phyloP scores from a whole-genome alignment of 2,113 vertebrate genomes.

The Boulengeromyrus knoepffleri region DNA sequence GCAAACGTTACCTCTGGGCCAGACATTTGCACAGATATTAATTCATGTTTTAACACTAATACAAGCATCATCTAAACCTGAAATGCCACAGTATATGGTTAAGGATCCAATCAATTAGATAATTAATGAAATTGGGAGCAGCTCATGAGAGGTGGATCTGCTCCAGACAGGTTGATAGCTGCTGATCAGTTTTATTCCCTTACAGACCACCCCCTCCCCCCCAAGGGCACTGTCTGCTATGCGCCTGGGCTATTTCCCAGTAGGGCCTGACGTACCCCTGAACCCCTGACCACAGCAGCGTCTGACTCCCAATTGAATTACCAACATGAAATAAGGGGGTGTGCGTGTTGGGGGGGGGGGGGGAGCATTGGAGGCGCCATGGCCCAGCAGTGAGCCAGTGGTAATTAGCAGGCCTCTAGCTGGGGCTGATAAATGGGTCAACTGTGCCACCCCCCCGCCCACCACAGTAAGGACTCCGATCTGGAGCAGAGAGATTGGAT shows the following conservation, averaged over 20 bases:
- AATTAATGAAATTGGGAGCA: background rate
- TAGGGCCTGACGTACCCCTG: background rate
- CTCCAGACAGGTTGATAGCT: background rate
- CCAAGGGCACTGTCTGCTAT: background rate
- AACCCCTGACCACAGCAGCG: background rate
- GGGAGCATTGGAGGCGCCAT: constrained; percentile 39
- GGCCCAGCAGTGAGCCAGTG: constrained; percentile 51
- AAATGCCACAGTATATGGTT: background rate
- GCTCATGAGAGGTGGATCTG: background rate
- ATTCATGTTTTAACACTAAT: background rate
- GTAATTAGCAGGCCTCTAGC: constrained; percentile 54
- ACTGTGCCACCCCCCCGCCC: constrained; percentile 45
- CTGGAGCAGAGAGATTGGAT: constrained; percentile 52
- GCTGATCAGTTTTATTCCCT: background rate
- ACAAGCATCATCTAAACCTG: background rate
- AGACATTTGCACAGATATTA: background rate
- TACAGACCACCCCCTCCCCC: background rate
- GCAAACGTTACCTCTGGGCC: background rate
- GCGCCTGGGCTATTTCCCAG: background rate
- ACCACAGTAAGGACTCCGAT: constrained; percentile 45
- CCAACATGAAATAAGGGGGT: constrained; percentile 56
- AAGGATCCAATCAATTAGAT: background rate
- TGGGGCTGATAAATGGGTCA: constrained; percentile 63
- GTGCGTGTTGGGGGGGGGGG: background rate
- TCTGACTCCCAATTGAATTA: constrained; percentile 20